A percentile compares a stretch with the other conserved stretches of the same genome.
Conservation (phyloP, 2,113 vertebrate species). For the Ivindomyrus marchei region DNA sequence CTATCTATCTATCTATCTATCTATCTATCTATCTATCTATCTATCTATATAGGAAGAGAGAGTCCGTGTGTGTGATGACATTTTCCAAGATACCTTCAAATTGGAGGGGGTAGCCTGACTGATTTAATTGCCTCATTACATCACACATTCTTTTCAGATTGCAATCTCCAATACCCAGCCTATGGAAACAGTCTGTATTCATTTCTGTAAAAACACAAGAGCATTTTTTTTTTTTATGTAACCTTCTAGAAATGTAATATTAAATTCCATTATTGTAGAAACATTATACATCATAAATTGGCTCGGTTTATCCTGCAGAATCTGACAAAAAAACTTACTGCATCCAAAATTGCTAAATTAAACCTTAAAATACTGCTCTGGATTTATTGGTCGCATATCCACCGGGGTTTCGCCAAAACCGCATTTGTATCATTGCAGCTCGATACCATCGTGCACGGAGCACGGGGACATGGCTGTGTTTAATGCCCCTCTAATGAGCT, state of each 20-base stretch:
- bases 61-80: not conserved
- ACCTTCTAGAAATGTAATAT: not conserved
- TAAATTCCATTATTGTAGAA: not conserved
- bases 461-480: not conserved
- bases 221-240: not conserved
- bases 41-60: not conserved
- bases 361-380: not conserved
- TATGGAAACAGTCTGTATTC: not conserved
- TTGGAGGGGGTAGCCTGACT: not conserved
- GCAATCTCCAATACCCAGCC: not conserved
- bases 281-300: slow-evolving; percentile 8
- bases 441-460: not conserved
- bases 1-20: too few species aligned
- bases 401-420: not conserved
- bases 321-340: not conserved
- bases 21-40: too few species aligned
- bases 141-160: not conserved
- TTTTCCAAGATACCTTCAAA: not conserved
- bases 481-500: not conserved
- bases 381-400: slow-evolving; percentile 1
- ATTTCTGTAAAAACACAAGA: not conserved
- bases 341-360: slow-evolving; percentile 2
- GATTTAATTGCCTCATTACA: not conserved
- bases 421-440: not conserved
- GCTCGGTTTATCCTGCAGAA: not conserved